Percentiles rank a stretch among this genome's conserved stretches.
Evolutionary conservation across 2,888 invertebrate species (phyloP).

Genomic region (Tachina grossa): DNA sequence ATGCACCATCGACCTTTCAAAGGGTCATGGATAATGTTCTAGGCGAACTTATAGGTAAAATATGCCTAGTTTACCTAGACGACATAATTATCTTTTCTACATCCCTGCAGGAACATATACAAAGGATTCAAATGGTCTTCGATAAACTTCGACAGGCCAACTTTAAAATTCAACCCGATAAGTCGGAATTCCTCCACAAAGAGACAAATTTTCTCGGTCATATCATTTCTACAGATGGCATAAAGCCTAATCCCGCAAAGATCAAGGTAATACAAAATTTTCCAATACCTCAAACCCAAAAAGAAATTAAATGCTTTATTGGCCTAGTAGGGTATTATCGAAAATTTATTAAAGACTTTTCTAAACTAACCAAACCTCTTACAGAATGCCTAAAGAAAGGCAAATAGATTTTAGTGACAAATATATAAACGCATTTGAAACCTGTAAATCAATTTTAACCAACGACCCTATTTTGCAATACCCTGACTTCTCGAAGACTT

Average conservation of each 20-base stretch:
- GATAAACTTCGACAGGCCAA: constrained; percentile 21
- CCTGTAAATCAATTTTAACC: background rate
- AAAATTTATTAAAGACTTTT: background rate
- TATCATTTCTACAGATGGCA: constrained; percentile 1
- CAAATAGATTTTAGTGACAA: background rate
- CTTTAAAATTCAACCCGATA: constrained; percentile 36
- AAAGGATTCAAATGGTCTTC: background rate
- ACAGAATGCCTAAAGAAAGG: background rate
- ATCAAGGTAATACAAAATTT: constrained; percentile 27
- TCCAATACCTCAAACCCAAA: background rate
- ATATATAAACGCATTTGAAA: background rate
- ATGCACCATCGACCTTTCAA: constrained; percentile 65
- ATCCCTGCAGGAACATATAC: background rate
- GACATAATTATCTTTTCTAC: too few relatives aligned
- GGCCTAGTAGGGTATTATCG: background rate
- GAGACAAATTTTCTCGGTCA: constrained; percentile 38
- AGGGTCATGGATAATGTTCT: constrained; percentile 64
- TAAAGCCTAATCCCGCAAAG: constrained; percentile 9
- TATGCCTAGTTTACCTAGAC: background rate
- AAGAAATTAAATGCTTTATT: background rate
- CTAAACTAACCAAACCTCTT: background rate
- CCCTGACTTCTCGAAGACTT: too few relatives aligned
- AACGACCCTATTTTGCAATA: too few relatives aligned
- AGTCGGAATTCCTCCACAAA: constrained; percentile 38
- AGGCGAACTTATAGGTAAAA: background rate